phyloP scores from a whole-genome alignment of 2,113 vertebrate genomes.

The Rallus limicola region DNA sequence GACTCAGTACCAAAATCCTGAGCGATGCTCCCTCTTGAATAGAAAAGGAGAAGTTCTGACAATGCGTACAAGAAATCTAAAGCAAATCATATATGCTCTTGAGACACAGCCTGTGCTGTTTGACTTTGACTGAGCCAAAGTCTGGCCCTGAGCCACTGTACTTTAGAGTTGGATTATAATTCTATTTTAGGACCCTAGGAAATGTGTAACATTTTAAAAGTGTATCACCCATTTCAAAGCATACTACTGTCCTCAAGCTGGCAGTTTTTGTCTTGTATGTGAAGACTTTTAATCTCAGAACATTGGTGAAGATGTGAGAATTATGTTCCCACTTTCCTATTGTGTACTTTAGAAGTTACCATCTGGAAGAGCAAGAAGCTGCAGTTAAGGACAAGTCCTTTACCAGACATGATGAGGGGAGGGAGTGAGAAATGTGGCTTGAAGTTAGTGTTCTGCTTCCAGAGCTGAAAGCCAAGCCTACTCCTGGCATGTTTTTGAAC shows the following conservation, averaged over 20 bases:
- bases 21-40: not conserved
- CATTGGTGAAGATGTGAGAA: not conserved
- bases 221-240: not conserved
- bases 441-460: not conserved
- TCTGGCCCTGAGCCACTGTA: not conserved
- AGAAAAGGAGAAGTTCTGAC: not conserved
- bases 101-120: not conserved
- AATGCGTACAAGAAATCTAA: not conserved
- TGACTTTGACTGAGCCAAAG: not conserved
- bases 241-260: not conserved
- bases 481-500: not conserved
- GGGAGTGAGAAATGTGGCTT: not conserved
- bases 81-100: not conserved
- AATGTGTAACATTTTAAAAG: not conserved
- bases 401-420: not conserved
- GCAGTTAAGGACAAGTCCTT: not conserved
- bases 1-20: not conserved
- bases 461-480: not conserved
- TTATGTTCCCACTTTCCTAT: not conserved
- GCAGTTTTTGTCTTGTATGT: not conserved
- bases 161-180: not conserved
- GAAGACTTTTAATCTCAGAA: not conserved
- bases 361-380: not conserved
- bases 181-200: not conserved
- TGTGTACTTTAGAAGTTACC: not conserved